Percentiles rank a stretch among this genome's conserved stretches.
Evolutionary conservation across 1,140 invertebrate genomes (phyloP).

Genomic region (Drosophila virilis): DNA sequence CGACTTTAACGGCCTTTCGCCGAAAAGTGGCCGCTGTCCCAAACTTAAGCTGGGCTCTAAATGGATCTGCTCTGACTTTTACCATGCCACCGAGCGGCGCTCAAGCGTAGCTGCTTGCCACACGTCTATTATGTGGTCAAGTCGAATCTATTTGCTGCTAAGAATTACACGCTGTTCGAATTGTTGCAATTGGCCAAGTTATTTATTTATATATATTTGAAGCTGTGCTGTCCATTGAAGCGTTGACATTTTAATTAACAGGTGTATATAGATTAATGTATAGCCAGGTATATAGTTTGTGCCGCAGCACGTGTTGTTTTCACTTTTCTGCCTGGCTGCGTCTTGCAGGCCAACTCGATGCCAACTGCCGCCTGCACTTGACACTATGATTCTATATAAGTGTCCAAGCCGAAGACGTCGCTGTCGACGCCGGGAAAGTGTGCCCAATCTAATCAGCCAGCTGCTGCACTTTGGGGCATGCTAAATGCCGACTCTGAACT

Average conservation of each 20-base stretch:
- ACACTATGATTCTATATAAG: constrained; percentile 69
- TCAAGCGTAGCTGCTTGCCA: constrained; percentile 43
- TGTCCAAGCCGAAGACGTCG: neutral
- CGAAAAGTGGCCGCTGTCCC: constrained; percentile 58
- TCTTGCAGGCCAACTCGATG: constrained; percentile 44
- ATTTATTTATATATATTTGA: neutral
- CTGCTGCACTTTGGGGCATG: constrained; percentile 49
- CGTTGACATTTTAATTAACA: constrained; percentile 44
- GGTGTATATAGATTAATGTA: constrained; percentile 14
- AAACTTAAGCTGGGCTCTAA: constrained; percentile 22
- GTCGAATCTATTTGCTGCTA: neutral
- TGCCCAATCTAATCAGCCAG: constrained; percentile 46
- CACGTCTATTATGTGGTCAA: constrained; percentile 25
- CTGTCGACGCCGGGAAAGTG: constrained; percentile 59
- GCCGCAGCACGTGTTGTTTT: constrained; percentile 35
- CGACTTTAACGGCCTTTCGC: constrained; percentile 74
- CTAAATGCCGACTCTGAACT: constrained; percentile 50
- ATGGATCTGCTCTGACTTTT: constrained; percentile 27
- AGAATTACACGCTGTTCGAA: constrained; percentile 13
- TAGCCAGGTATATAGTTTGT: neutral
- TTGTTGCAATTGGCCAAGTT: neutral
- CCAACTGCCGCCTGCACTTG: constrained; percentile 56
- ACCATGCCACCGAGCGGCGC: constrained; percentile 13
- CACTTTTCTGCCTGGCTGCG: constrained; percentile 52
- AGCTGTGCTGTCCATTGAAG: constrained; percentile 13